Base-by-base conservation (phyloP, 2,113 vertebrate species). In the Calidris pugnax region DNA sequence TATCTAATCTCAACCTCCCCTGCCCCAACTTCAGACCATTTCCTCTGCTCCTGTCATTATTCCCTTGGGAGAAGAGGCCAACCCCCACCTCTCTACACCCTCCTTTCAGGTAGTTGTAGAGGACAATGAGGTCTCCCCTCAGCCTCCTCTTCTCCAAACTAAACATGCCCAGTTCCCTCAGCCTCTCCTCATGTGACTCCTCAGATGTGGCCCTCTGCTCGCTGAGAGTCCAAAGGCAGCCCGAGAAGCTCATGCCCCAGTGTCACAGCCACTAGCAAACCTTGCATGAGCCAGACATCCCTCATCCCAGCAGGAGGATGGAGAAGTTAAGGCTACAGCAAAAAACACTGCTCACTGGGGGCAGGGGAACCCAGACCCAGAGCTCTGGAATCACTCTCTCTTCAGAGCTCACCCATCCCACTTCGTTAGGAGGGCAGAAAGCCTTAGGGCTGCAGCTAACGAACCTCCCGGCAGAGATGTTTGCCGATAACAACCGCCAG, bases 181-280 rank as follows among this genome's bases (percentile, higher is more conserved):
- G 47, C 47, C 47, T 47, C 47, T 47, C 47, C 47, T 47, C 47
- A 21, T 10, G 47, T 21, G 20, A 20, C 47, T 21, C 20, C 47
- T 47, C 47, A 47, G 10, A 11, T 20, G 20, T 47, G 20, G 47
- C 47, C 56, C 62, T 55, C 53, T 35, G n/a, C 37, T 39, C 1
- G 1, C 23, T 27, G 17, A 18, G 45, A 23, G 28, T 33, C n/a
- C 45, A 32, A 55, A 67, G 28, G 69, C 80, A 62, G 43, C 48
- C 62, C 1, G 0, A 45, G 48, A 72, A 47, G 33, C 32, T 82
- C 16, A 0, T 2, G 6, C 16, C 9, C n/a, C 48, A n/a, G 16
- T 4, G 5, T 57, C 55, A 24, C 14, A 13, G 64, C 51, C 71
- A 6, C 53, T 1, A 67, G 60, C n/a, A 27, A 33, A 37, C 60